Percentiles rank a stretch among this genome's conserved stretches.
Conservation (phyloP, 2,797 vertebrate genomes). For the Gambelia wislizenii region DNA sequence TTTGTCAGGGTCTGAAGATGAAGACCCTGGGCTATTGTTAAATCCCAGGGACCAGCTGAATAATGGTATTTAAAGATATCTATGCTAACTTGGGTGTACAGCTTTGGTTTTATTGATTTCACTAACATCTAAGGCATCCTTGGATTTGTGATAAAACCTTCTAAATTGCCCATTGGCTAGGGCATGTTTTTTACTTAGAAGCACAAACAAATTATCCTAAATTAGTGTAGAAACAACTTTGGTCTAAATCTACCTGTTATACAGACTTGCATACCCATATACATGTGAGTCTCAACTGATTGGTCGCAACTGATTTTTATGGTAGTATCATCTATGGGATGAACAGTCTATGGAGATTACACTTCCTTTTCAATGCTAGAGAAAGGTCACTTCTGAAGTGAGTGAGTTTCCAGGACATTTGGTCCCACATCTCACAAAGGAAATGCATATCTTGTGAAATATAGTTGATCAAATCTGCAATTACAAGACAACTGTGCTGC, state of each 20-base stretch:
- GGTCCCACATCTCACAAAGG: neutral
- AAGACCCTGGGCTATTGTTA: constrained; percentile 82
- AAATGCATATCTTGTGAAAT: neutral
- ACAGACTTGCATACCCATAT: neutral
- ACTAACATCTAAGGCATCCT: constrained; percentile 71
- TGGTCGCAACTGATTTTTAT: rapidly evolving
- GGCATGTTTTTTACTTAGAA: neutral
- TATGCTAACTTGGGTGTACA: constrained; percentile 56
- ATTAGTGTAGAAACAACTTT: neutral
- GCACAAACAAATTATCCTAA: neutral
- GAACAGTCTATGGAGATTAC: neutral
- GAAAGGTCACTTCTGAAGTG: neutral
- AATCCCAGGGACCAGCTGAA: constrained; percentile 77
- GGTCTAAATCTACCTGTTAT: neutral
- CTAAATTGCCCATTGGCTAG: neutral
- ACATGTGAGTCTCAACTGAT: neutral
- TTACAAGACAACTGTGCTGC: constrained; percentile 27
- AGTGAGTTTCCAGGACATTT: neutral
- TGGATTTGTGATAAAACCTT: constrained; percentile 63
- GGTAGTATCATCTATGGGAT: neutral
- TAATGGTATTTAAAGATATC: constrained; percentile 76
- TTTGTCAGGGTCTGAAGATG: constrained; percentile 83
- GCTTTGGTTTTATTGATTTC: constrained; percentile 52
- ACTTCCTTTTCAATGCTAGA: neutral
- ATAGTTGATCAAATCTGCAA: neutral